These are phyloP conservation scores for Microplitis manilae DNA, from an alignment of 2,888 invertebrate genomes.

Conservation along the genomic window DNA sequence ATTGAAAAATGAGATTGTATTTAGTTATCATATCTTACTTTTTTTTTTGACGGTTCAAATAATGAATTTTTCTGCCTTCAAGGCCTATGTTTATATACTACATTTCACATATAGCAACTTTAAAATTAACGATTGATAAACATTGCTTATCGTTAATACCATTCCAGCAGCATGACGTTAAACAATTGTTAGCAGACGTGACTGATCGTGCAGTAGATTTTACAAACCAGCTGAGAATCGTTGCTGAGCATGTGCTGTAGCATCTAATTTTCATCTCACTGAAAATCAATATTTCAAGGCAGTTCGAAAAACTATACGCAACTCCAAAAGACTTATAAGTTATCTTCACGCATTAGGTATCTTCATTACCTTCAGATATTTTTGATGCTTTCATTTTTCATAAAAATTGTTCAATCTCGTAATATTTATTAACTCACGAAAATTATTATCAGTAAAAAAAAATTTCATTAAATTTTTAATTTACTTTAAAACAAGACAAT, in stretches of 20 bases:
- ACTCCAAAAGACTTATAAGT: constrained; percentile 5
- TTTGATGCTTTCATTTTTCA: neutral
- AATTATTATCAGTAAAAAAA: neutral
- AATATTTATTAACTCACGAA: neutral
- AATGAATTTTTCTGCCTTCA: constrained; percentile 60
- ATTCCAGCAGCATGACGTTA: constrained; percentile 60
- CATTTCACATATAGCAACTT: constrained; percentile 63
- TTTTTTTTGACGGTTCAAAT: constrained; percentile 55
- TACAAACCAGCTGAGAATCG: constrained; percentile 51
- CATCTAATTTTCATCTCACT: constrained; percentile 46
- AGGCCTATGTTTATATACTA: constrained; percentile 65
- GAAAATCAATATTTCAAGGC: constrained; percentile 54
- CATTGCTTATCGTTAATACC: constrained; percentile 61
- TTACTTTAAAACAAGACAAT: neutral
- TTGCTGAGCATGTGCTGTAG: constrained; percentile 52
- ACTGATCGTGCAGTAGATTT: constrained; percentile 41
- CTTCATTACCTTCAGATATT: constrained; percentile 44
- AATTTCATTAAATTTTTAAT: neutral
- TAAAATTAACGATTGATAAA: constrained; percentile 63
- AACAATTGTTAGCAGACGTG: constrained; percentile 54
- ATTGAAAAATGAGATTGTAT: neutral
- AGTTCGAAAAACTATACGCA: constrained; percentile 32
- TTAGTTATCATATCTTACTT: constrained; percentile 54
- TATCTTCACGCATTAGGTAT: constrained; percentile 38
- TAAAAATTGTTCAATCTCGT: neutral